phyloP scores from a whole-genome alignment of 2,888 invertebrate species.

The Amiota mariae region DNA sequence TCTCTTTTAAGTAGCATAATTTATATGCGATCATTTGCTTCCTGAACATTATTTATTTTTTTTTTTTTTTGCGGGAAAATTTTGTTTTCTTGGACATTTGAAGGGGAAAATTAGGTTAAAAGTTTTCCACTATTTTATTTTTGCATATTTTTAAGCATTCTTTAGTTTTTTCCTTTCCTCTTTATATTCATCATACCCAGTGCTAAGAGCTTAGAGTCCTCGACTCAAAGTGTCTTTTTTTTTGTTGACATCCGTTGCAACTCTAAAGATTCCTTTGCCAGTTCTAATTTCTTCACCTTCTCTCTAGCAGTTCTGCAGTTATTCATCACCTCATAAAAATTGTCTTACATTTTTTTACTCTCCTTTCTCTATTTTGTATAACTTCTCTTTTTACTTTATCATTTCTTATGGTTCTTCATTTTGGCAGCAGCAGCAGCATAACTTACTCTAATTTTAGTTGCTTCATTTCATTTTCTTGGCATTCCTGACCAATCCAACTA shows the following conservation, averaged over 20 bases:
- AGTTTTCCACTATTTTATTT: conserved; percentile 3
- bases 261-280: no score
- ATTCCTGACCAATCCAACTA: background rate
- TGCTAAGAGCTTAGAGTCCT: background rate
- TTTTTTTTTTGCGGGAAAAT: no score
- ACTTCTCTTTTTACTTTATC: background rate
- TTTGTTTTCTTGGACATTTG: background rate
- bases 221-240: background rate
- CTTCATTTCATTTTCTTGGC: conserved; percentile 22
- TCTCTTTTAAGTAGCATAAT: conserved; percentile 8
- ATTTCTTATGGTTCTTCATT: conserved; percentile 16
- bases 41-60: no score
- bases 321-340: background rate
- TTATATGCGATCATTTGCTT: conserved; percentile 5
- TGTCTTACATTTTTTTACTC: background rate
- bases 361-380: background rate
- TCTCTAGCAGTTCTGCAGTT: background rate
- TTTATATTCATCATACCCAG: background rate
- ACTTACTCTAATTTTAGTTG: conserved; percentile 24
- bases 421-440: conserved; percentile 6
- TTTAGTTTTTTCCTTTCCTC: background rate
- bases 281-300: no score
- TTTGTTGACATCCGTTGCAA: conserved; percentile 5
- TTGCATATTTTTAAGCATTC: no score
- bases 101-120: conserved; percentile 22